These are phyloP conservation scores for Pseudopipra pipra DNA, from an alignment of 2,113 vertebrate genomes.

Conservation along the genomic window DNA sequence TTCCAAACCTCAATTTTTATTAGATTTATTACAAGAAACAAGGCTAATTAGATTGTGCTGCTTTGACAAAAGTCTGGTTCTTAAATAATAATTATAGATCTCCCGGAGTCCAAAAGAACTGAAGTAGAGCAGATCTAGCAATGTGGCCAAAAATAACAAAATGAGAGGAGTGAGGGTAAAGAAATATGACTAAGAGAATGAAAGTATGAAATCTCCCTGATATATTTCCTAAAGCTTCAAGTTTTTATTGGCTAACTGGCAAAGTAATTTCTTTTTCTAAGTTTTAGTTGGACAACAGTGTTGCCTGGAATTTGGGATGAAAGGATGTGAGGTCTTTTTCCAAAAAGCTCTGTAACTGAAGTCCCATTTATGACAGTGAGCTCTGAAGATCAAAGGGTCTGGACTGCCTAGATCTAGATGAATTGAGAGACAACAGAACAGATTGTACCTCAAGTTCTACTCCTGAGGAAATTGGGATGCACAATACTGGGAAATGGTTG, in stretches of 20 bases:
- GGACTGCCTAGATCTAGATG: background rate
- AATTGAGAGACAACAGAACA: background rate
- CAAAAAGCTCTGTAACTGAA: background rate
- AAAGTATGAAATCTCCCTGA: background rate
- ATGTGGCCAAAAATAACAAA: constrained; percentile 44
- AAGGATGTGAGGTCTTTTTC: background rate
- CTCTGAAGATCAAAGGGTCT: background rate
- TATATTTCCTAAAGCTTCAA: background rate
- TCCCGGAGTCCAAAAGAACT: background rate
- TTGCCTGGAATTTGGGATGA: background rate
- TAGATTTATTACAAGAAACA: constrained; percentile 32
- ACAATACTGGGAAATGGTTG: background rate
- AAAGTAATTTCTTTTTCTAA: background rate
- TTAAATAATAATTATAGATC: constrained; percentile 25
- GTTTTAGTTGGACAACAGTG: background rate
- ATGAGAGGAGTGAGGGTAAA: background rate
- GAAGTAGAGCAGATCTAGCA: background rate
- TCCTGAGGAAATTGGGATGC: background rate
- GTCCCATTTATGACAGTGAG: background rate
- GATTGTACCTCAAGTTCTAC: background rate
- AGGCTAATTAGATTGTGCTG: background rate
- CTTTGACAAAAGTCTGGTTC: background rate
- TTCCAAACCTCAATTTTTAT: constrained; percentile 28
- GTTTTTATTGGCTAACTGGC: background rate
- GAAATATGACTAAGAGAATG: background rate